Percentiles rank a stretch among this genome's conserved stretches.
Evolutionary conservation across 2,888 invertebrate species (phyloP).

Genomic region (Ophion ventricosus): DNA sequence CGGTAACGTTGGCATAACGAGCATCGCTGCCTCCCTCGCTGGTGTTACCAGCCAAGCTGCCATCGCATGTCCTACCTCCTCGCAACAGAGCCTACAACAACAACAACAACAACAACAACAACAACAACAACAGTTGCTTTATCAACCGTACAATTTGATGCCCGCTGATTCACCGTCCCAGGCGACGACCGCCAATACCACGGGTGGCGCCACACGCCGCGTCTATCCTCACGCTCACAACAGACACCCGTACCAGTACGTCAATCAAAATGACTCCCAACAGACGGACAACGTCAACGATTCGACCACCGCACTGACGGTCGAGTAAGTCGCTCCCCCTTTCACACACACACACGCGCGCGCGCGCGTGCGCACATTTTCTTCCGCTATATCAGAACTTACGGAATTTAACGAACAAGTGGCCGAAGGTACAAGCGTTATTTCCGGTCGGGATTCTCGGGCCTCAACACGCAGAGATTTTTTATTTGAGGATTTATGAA

Average conservation of each 20-base stretch:
- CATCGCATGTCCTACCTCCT: constrained; percentile 66
- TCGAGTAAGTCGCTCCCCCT: constrained; percentile 63
- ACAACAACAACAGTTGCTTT: constrained; percentile 79
- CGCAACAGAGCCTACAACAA: too few species aligned
- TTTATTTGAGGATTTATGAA: too few species aligned
- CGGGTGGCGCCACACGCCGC: constrained; percentile 56
- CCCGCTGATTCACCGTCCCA: constrained; percentile 76
- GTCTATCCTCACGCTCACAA: constrained; percentile 58
- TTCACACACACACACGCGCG: neutral
- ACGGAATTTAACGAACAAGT: too few species aligned
- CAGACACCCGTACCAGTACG: constrained; percentile 58
- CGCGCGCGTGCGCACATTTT: neutral
- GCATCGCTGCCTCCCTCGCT: constrained; percentile 65
- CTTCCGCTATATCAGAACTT: neutral
- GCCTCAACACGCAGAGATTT: too few species aligned
- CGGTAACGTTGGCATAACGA: constrained; percentile 52
- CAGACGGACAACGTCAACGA: constrained; percentile 60
- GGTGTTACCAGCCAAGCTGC: constrained; percentile 72
- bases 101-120: constrained; percentile 23
- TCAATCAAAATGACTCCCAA: constrained; percentile 54
- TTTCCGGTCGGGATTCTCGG: too few species aligned
- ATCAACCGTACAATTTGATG: constrained; percentile 82
- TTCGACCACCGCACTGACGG: constrained; percentile 58
- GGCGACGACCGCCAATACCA: constrained; percentile 75
- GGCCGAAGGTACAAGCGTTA: too few species aligned